These are phyloP conservation scores for Rhodinocichla rosea DNA, from an alignment of 2,113 vertebrate species.

Conservation along the genomic window DNA sequence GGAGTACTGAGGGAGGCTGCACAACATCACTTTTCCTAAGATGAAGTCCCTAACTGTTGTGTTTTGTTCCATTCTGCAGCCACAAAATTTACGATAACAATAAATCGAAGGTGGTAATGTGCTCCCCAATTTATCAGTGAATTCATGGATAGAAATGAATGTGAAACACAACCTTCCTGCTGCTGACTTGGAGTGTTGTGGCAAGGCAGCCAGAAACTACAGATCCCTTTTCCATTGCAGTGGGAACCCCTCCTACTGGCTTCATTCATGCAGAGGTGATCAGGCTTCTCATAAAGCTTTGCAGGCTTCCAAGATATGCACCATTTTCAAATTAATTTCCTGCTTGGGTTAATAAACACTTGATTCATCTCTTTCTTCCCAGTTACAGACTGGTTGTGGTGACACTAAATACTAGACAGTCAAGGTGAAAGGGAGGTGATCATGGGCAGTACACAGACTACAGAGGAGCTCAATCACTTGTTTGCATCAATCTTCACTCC, in stretches of 20 bases:
- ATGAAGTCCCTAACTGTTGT: neutral
- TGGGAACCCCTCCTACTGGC: neutral
- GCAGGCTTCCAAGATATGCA: neutral
- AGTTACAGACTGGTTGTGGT: neutral
- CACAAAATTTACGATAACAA: neutral
- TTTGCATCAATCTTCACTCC: conserved; percentile 17
- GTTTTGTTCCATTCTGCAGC: neutral
- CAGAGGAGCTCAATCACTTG: conserved; percentile 14
- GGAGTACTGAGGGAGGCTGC: neutral
- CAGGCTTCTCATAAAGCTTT: neutral
- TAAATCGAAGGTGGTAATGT: neutral
- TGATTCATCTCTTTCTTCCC: conserved; percentile 12
- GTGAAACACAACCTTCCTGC: neutral
- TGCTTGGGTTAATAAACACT: conserved; percentile 21
- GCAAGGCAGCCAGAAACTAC: neutral
- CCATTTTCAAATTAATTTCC: conserved; percentile 28
- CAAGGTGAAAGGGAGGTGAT: conserved; percentile 11
- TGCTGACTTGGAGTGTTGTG: neutral
- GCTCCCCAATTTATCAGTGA: neutral
- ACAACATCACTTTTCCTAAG: neutral
- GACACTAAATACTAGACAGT: neutral
- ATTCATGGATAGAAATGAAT: neutral
- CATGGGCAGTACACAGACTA: neutral
- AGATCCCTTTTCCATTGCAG: neutral
- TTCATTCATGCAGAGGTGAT: neutral